Conservation (phyloP, 2,113 vertebrate species). For the Clarias batrachus region DNA sequence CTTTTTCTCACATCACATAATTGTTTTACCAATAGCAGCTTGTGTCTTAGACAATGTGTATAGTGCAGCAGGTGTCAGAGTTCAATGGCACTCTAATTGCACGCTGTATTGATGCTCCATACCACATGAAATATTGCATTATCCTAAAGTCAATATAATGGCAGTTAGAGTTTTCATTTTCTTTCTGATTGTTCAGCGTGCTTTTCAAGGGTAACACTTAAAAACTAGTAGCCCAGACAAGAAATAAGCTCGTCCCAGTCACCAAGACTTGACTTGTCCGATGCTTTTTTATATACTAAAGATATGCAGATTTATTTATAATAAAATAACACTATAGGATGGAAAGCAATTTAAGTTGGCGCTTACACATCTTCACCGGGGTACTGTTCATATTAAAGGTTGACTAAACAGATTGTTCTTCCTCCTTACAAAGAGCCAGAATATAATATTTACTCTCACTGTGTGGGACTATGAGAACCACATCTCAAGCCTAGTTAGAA, state of each 20-base stretch:
- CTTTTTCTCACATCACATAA: not conserved
- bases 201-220: not conserved
- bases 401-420: not conserved
- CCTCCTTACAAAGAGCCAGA: not conserved
- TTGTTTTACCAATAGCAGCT: not conserved
- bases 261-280: not conserved
- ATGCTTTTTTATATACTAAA: not conserved
- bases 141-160: not conserved
- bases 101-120: not conserved
- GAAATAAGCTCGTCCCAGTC: not conserved
- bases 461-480: slow-evolving; percentile 37
- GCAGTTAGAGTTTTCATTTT: not conserved
- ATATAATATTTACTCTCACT: slow-evolving; percentile 35
- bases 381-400: not conserved
- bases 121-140: not conserved
- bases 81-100: not conserved
- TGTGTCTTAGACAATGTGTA: not conserved
- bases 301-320: not conserved
- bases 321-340: not conserved
- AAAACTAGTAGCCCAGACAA: not conserved
- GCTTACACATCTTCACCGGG: not conserved
- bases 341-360: not conserved
- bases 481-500: slow-evolving; percentile 46
- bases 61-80: not conserved
- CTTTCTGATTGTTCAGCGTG: not conserved